phyloP scores from a whole-genome alignment of 2,888 invertebrate species.

The Antheraea yamamai region DNA sequence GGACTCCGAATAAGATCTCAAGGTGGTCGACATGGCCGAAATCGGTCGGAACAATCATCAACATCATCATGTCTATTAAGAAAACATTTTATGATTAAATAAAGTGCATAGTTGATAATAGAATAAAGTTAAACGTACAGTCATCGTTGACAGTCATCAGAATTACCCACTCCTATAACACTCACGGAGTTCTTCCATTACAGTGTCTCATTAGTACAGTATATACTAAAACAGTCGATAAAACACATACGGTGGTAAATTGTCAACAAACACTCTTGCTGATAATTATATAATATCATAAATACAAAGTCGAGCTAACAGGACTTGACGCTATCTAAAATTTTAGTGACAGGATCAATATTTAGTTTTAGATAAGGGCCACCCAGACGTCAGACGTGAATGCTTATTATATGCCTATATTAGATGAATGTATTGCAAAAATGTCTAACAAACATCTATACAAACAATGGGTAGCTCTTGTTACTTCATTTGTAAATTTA shows the following conservation, averaged over 20 bases:
- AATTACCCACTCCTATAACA: too few species aligned
- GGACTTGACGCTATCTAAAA: slow-evolving; percentile 12
- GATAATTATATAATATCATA: slow-evolving; percentile 5
- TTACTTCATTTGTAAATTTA: background rate
- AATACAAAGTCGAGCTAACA: background rate
- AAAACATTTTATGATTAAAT: too few species aligned
- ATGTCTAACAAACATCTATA: background rate
- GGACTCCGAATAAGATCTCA: too few species aligned
- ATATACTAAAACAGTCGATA: background rate
- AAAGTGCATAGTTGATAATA: too few species aligned
- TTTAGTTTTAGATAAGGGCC: slow-evolving; percentile 10
- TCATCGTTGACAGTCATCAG: too few species aligned
- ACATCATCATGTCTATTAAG: too few species aligned
- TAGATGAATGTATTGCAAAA: background rate
- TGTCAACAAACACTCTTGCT: slow-evolving; percentile 1
- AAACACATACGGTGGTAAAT: background rate
- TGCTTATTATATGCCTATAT: background rate
- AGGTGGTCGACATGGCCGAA: too few species aligned
- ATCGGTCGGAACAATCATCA: too few species aligned
- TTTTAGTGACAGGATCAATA: slow-evolving; percentile 2
- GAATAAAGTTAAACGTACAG: too few species aligned
- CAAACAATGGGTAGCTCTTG: background rate
- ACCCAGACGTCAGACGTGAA: slow-evolving; percentile 9
- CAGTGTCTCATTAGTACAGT: background rate
- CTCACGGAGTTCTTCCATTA: too few species aligned